Conservation (phyloP, 2,113 vertebrate genomes). For the Salvelinus fontinalis region DNA sequence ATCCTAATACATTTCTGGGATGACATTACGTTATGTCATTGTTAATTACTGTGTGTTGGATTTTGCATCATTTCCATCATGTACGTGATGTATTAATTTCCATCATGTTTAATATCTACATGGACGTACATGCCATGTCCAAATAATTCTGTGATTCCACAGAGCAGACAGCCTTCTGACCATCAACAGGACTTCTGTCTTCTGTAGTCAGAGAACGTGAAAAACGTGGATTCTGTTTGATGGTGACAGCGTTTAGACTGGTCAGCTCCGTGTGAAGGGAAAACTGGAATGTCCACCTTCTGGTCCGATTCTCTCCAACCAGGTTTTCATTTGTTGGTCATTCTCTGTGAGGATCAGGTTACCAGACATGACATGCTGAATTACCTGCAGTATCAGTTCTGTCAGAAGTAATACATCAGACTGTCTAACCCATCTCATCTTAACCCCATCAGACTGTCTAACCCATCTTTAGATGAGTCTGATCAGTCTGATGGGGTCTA, state of each 20-base stretch:
- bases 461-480: no score
- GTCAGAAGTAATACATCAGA: conserved; percentile 72
- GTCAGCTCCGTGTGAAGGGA: conserved; percentile 76
- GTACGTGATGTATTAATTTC: no score
- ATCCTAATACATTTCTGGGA: no score
- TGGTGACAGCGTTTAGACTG: conserved; percentile 62
- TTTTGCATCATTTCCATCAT: no score
- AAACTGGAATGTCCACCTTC: conserved; percentile 68
- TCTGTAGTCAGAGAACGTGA: no score
- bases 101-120: no score
- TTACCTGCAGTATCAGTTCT: conserved; percentile 78
- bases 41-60: no score
- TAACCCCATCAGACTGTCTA: no score
- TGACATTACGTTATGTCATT: no score
- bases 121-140: no score
- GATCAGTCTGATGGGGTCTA: no score
- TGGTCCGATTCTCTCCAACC: conserved; percentile 80
- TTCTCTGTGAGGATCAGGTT: conserved; percentile 77
- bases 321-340: conserved; percentile 68
- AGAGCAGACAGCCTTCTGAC: conserved; percentile 47
- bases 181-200: conserved; percentile 61
- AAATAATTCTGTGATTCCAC: conserved; percentile 22
- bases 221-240: no score
- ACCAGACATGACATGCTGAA: conserved; percentile 76
- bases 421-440: conserved; percentile 29